These are phyloP conservation scores for Oxytorus armatus DNA, from an alignment of 2,888 invertebrate species.

Conservation along the genomic window DNA sequence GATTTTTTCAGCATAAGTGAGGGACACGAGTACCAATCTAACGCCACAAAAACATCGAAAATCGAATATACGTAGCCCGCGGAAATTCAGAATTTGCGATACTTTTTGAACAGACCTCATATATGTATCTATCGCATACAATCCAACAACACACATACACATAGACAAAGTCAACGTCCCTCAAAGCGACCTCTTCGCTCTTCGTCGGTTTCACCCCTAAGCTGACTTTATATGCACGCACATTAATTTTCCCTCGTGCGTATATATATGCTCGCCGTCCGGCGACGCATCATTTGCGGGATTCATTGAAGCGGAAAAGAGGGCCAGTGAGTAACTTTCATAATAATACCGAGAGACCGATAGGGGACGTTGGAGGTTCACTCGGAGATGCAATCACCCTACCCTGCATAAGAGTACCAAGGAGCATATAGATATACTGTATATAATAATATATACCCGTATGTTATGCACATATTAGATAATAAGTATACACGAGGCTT, in stretches of 20 bases:
- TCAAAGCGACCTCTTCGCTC: conserved; percentile 23
- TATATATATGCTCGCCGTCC: conserved; percentile 17
- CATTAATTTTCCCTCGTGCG: conserved; percentile 48
- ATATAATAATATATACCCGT: neutral
- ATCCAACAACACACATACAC: neutral
- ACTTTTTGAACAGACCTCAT: no score
- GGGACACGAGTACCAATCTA: no score
- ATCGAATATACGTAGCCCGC: no score
- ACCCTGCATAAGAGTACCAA: conserved; percentile 22
- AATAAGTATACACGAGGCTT: conserved; percentile 3
- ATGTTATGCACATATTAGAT: neutral
- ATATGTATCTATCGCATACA: no score
- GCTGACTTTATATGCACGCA: conserved; percentile 20
- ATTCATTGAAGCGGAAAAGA: conserved; percentile 49
- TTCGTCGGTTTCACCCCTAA: conserved; percentile 16
- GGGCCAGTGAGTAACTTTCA: conserved; percentile 57
- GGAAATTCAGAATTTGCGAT: no score
- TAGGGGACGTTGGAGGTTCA: conserved; percentile 32
- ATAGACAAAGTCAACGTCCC: conserved; percentile 10
- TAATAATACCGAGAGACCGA: conserved; percentile 32
- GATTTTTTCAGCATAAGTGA: no score
- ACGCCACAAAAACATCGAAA: no score
- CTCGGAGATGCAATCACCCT: conserved; percentile 33
- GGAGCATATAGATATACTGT: neutral
- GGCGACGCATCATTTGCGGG: conserved; percentile 51